Evolutionary conservation across 2,888 invertebrate species (phyloP).

Genomic region (Choreutis nemorana): DNA sequence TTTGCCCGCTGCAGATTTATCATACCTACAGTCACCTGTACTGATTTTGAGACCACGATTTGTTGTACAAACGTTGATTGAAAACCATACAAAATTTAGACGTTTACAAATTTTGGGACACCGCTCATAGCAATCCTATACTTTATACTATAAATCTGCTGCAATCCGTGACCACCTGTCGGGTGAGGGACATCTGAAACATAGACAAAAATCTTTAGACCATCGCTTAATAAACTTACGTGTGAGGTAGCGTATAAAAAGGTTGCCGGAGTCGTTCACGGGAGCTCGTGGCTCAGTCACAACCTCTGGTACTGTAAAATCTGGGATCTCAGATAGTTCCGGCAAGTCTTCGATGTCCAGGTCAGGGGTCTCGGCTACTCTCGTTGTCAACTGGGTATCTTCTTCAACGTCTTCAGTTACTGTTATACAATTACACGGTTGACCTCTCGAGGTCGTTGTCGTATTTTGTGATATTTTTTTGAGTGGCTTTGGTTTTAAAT

Average conservation of each 20-base stretch:
- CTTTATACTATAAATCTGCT: too few species aligned
- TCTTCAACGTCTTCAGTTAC: constrained; percentile 44
- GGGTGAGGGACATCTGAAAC: constrained; percentile 35
- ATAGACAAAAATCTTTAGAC: constrained; percentile 18
- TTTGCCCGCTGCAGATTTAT: constrained; percentile 36
- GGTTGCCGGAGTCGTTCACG: constrained; percentile 36
- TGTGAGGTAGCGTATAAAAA: constrained; percentile 54
- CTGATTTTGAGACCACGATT: too few species aligned
- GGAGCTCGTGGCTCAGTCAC: constrained; percentile 27
- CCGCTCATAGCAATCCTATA: too few species aligned
- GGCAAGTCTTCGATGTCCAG: constrained; percentile 4
- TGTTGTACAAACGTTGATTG: too few species aligned
- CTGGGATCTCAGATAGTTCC: constrained; percentile 4
- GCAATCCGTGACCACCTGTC: too few species aligned
- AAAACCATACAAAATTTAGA: too few species aligned
- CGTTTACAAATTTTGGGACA: too few species aligned
- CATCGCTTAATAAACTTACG: constrained; percentile 33
- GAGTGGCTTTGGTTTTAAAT: too few species aligned
- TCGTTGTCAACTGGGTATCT: constrained; percentile 37
- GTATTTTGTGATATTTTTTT: constrained; percentile 36
- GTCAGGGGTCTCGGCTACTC: constrained; percentile 9
- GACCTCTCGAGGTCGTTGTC: constrained; percentile 42
- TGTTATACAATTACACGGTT: constrained; percentile 26
- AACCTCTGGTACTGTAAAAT: constrained; percentile 22
- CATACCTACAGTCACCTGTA: too few species aligned